These are phyloP conservation scores for Campylorhamphus procurvoides DNA, from an alignment of 2,113 vertebrate genomes.

Conservation along the genomic window DNA sequence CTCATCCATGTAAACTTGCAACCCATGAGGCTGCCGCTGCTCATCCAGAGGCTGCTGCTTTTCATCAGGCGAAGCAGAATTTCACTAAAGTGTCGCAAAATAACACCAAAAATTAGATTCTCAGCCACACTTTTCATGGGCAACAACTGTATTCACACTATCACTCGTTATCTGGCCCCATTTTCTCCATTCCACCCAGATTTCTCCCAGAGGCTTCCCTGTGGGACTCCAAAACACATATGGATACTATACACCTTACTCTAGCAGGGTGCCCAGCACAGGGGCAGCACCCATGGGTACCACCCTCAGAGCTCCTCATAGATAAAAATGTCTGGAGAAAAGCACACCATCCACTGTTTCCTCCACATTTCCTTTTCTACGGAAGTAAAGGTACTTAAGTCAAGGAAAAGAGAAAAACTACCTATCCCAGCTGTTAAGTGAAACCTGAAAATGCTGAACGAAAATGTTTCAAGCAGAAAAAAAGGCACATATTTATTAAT, in stretches of 20 bases:
- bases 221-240: not conserved
- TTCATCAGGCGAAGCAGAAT: not conserved
- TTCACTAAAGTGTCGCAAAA: not conserved
- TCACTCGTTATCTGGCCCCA: rapidly evolving
- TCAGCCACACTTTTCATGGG: not conserved
- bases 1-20: not conserved
- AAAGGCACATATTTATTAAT: not conserved
- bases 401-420: not conserved
- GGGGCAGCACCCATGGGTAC: rapidly evolving
- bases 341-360: rapidly evolving
- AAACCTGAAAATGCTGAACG: not conserved
- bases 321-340: not conserved
- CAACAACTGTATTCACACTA: not conserved
- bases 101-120: not conserved
- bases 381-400: not conserved
- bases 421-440: not conserved
- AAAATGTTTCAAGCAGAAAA: not conserved
- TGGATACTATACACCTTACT: not conserved
- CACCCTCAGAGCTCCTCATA: not conserved
- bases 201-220: not conserved
- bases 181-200: not conserved
- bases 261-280: rapidly evolving
- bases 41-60: not conserved
- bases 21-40: rapidly evolving
- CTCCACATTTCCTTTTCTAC: not conserved